phyloP scores from a whole-genome alignment of 2,113 vertebrate genomes.

The Ariopsis seemanni region DNA sequence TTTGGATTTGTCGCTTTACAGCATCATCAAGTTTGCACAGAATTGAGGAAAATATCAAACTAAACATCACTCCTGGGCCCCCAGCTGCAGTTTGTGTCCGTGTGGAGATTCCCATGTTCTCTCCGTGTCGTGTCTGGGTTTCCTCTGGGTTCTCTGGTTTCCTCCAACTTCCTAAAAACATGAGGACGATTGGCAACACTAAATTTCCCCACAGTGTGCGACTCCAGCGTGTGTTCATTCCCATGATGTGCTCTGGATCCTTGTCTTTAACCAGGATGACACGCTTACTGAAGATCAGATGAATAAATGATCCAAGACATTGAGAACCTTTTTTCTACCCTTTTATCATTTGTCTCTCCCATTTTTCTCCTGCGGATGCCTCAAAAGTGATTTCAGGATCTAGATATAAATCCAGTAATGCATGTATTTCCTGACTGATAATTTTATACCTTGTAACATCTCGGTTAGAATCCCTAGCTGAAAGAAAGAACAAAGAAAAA shows the following conservation, averaged over 20 bases:
- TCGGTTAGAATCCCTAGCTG: neutral
- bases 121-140: too few relatives aligned
- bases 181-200: neutral
- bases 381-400: neutral
- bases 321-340: neutral
- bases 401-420: neutral
- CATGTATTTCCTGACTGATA: neutral
- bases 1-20: neutral
- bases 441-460: neutral
- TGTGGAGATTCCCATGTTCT: too few relatives aligned
- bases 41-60: neutral
- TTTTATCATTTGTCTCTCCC: neutral
- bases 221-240: too few relatives aligned
- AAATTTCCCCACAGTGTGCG: too few relatives aligned
- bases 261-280: too few relatives aligned
- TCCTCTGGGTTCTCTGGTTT: neutral
- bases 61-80: too few relatives aligned
- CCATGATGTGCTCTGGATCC: too few relatives aligned
- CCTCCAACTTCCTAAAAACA: neutral
- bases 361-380: neutral
- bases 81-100: neutral
- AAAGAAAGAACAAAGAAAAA: neutral
- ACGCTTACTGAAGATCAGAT: too few relatives aligned
- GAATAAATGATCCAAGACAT: neutral
- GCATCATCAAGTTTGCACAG: neutral